Conservation (phyloP, 2,888 invertebrate genomes). For the Danaus chrysippus region DNA sequence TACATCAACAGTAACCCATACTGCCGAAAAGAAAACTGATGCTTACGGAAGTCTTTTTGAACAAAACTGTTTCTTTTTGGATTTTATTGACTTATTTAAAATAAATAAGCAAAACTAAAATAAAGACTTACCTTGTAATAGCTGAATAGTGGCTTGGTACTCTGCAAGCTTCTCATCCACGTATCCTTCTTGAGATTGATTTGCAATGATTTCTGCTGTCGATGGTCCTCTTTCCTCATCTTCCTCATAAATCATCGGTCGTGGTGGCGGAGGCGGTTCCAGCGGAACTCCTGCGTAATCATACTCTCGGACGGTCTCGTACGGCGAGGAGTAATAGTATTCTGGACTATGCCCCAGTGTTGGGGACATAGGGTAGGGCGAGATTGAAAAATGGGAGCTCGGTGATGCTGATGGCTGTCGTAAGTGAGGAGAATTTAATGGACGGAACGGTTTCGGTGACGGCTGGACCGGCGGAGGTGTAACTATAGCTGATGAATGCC, state of each 20-base stretch:
- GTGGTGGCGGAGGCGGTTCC: constrained; percentile 87
- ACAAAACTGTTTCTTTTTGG: not conserved
- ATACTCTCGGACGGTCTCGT: constrained; percentile 80
- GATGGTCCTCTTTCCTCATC: constrained; percentile 90
- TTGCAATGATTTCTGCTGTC: constrained; percentile 94
- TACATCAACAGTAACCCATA: too few species aligned
- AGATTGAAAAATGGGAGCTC: constrained; percentile 73
- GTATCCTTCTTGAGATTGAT: constrained; percentile 96
- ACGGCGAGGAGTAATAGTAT: constrained; percentile 79
- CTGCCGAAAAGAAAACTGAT: too few species aligned
- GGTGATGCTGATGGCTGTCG: constrained; percentile 71
- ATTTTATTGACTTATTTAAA: not conserved
- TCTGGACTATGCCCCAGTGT: constrained; percentile 80
- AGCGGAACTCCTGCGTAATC: constrained; percentile 87
- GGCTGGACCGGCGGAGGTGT: constrained; percentile 79
- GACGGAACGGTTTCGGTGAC: constrained; percentile 72
- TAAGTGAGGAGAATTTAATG: constrained; percentile 70
- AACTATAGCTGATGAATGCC: constrained; percentile 76
- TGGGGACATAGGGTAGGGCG: constrained; percentile 77
- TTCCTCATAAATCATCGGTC: constrained; percentile 81
- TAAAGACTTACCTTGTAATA: constrained; percentile 87
- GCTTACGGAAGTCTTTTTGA: too few species aligned
- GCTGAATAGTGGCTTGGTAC: constrained; percentile 94
- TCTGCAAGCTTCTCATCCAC: constrained; percentile 96
- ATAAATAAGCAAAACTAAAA: not conserved